These are phyloP conservation scores for Tipula vernalis DNA, from an alignment of 2,888 invertebrate species.

Conservation along the genomic window DNA sequence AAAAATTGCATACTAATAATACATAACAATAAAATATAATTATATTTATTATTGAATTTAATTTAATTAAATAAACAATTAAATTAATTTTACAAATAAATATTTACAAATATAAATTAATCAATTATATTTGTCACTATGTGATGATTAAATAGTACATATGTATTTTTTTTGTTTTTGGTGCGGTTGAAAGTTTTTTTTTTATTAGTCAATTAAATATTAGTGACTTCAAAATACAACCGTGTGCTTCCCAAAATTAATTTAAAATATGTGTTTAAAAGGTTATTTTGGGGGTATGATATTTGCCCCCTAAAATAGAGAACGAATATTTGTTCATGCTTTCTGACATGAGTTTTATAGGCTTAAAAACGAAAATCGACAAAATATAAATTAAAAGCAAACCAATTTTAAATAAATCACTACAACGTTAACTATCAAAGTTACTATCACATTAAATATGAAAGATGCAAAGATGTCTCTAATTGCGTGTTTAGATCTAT, in stretches of 20 bases:
- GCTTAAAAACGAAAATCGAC: too few relatives aligned
- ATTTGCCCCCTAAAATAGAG: too few relatives aligned
- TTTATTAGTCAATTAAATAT: not conserved
- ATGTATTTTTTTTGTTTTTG: not conserved
- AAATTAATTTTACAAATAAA: not conserved
- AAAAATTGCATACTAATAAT: not conserved
- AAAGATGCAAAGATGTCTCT: too few relatives aligned
- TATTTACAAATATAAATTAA: constrained; percentile 4
- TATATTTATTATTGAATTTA: not conserved
- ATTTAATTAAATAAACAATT: not conserved
- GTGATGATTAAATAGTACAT: not conserved
- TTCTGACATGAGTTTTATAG: too few relatives aligned
- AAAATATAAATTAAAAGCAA: too few relatives aligned
- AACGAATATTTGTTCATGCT: too few relatives aligned
- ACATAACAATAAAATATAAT: not conserved
- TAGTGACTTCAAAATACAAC: not conserved
- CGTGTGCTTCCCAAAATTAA: not conserved
- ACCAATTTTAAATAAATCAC: too few relatives aligned
- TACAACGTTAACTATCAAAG: too few relatives aligned
- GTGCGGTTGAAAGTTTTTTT: not conserved
- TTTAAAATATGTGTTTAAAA: not conserved
- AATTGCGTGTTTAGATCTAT: too few relatives aligned
- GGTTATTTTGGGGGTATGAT: too few relatives aligned
- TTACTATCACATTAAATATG: too few relatives aligned
- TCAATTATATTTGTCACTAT: not conserved